Conservation (phyloP, 2,113 vertebrate species). For the Craseonycteris thonglongyai region DNA sequence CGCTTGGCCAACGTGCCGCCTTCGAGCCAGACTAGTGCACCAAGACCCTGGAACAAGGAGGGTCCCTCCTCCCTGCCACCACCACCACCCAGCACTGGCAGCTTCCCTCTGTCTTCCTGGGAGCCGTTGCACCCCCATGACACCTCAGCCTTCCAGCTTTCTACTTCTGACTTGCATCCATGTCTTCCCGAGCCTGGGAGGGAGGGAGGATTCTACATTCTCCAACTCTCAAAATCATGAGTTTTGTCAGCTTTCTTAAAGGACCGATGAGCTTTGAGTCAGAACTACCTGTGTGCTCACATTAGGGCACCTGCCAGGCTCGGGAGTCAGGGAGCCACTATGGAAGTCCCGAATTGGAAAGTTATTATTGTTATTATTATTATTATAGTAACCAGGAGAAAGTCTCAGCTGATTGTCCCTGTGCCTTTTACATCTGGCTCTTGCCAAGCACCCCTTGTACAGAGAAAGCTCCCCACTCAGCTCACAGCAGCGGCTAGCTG, state of each 20-base stretch:
- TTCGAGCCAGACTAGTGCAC: background rate
- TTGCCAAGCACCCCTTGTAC: background rate
- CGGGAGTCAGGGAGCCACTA: background rate
- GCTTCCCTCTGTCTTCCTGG: background rate
- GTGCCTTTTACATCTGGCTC: background rate
- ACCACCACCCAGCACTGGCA: no score
- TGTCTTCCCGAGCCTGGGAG: background rate
- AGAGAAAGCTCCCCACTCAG: background rate
- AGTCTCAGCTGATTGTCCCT: background rate
- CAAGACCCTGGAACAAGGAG: background rate
- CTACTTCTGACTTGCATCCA: background rate
- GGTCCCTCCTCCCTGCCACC: no score
- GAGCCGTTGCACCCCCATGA: accelerated
- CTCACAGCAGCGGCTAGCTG: background rate
- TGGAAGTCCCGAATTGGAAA: background rate
- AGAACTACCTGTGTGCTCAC: background rate
- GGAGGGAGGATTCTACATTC: background rate
- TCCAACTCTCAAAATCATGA: background rate
- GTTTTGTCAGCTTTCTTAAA: background rate
- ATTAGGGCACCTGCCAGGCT: background rate
- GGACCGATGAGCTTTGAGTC: background rate
- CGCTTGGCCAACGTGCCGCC: background rate
- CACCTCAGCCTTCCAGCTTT: no score
- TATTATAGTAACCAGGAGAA: background rate
- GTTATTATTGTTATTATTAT: no score